Evolutionary conservation across 2,888 invertebrate genomes (phyloP), one percentile per base, ranked within the genome.

Genomic region (Deilephila porcellus): DNA sequence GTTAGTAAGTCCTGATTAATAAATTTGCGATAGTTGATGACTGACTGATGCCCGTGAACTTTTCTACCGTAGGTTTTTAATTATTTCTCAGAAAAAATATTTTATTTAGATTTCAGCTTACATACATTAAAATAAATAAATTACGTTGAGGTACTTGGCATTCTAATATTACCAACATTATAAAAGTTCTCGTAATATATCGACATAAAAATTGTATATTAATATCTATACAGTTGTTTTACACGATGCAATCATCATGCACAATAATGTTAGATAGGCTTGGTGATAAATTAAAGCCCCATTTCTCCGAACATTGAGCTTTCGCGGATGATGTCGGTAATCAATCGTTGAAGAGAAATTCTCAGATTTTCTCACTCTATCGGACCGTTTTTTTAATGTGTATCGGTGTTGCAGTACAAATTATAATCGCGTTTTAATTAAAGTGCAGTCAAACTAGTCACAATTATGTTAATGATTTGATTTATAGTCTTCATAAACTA

Each of bases 271-370:
- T 32, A 45, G 45, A 45, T 45, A 45, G 11, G 11, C 19, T 60
- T 29, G 60, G 29, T 14, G 29, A 60, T 17, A 17, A 25, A 60
- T 29, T 14, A 60, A 56, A 56, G 53, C 5, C 0, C 6, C 53
- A 56, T 19, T n/a, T 19, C 19, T 56, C 1, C 25, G 17, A 45
- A 52, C 14, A 11, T 25, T 3, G 17, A 14, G 14, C 25, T 67
- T 67, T 25, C 25, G 53, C 17, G 45, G 25, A 25, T 1, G 14
- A 19, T 25, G 25, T 25, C 25, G 45, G 20, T 25, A 67, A 25
- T 45, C 67, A 45, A 6, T 67, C 52, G 52, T 52, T 25, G 17
- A 67, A 67, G 67, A 45, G 52, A 67, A 52, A 67, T 67, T 67
- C 25, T 67, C 11, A 45, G 20, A 25, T 67, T 67, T 67, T 25